These are phyloP conservation scores for Poeciliopsis paucimaculata DNA, from an alignment of 2,797 vertebrate species.

Conservation along the genomic window DNA sequence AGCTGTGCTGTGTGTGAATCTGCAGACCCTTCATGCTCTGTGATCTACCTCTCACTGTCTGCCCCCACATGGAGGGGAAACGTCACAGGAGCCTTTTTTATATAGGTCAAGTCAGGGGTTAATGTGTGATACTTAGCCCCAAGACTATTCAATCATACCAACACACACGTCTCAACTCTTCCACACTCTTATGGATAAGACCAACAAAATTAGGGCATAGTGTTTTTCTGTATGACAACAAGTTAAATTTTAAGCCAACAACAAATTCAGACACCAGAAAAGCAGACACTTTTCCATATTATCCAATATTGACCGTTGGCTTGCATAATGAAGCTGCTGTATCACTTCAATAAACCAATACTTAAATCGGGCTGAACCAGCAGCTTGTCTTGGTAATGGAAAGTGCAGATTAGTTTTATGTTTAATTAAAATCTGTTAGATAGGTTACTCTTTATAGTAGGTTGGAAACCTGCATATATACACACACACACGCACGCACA, in stretches of 20 bases:
- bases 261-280: constrained; percentile 58
- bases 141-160: constrained; percentile 50
- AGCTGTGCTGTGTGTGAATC: constrained; percentile 49
- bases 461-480: constrained; percentile 25
- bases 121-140: constrained; percentile 65
- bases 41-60: constrained; percentile 61
- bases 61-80: constrained; percentile 71
- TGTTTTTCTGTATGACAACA: constrained; percentile 27
- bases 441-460: constrained; percentile 49
- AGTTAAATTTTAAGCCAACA: constrained; percentile 63
- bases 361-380: constrained; percentile 82
- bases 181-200: constrained; percentile 33
- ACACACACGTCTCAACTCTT: constrained; percentile 13
- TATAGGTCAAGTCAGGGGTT: constrained; percentile 77
- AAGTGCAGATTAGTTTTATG: constrained; percentile 79
- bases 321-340: constrained; percentile 78
- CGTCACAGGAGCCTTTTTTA: constrained; percentile 73
- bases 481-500: background rate
- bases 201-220: constrained; percentile 54
- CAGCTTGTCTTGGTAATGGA: constrained; percentile 66
- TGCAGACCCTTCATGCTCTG: constrained; percentile 32
- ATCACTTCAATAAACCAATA: constrained; percentile 77
- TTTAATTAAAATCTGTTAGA: constrained; percentile 79
- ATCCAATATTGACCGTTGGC: constrained; percentile 74
- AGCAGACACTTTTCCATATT: constrained; percentile 56